Evolutionary conservation across 2,797 vertebrate genomes (phyloP).

Genomic region (Sebastes steindachneri): DNA sequence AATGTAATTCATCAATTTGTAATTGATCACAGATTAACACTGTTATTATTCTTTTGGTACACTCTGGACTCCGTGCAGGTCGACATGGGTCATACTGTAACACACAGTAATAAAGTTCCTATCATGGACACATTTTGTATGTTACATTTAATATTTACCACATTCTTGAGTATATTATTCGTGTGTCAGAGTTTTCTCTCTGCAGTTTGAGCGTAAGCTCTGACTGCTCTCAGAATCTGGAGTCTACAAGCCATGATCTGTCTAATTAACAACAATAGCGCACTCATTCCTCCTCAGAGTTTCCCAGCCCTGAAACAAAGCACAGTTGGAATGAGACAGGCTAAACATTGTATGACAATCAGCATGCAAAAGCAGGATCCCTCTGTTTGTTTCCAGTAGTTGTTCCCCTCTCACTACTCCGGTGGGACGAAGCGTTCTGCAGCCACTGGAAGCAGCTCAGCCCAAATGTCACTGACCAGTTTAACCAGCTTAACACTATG

Average conservation of each 20-base stretch:
- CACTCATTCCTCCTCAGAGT: not conserved
- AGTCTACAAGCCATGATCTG: not conserved
- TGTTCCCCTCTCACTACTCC: not conserved
- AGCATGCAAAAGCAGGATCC: not conserved
- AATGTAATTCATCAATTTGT: no score
- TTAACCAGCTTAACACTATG: not conserved
- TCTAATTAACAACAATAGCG: not conserved
- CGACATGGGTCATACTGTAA: no score
- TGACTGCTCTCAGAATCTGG: not conserved
- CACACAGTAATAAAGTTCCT: not conserved
- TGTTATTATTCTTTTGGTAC: no score
- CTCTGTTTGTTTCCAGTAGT: not conserved
- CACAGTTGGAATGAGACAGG: constrained; percentile 15
- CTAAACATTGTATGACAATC: not conserved
- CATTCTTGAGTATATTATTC: not conserved
- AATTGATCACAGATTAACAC: not conserved
- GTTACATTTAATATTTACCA: not conserved
- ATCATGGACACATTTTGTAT: not conserved
- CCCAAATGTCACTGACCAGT: not conserved
- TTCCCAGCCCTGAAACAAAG: not conserved
- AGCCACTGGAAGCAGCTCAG: not conserved
- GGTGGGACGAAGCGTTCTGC: not conserved
- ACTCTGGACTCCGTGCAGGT: no score
- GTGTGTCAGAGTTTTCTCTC: not conserved
- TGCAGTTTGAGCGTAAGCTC: not conserved